Conservation (phyloP, 2,797 vertebrate genomes). For the Pseudocheirus occidentalis region DNA sequence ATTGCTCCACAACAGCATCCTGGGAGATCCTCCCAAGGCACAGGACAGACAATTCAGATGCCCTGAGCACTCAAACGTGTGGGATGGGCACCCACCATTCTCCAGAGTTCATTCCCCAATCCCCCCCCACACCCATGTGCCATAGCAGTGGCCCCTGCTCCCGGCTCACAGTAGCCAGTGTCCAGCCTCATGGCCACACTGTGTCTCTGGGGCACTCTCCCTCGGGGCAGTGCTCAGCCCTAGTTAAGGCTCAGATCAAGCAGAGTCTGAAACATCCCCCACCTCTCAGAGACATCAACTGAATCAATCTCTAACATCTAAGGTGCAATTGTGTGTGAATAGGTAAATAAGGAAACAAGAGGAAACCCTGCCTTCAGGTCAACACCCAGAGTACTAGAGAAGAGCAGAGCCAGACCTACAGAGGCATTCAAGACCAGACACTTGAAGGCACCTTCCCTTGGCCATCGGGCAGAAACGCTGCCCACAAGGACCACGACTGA, state of each 20-base stretch:
- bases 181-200: background rate
- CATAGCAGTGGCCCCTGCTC: background rate
- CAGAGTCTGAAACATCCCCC: background rate
- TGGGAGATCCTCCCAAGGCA: too few relatives aligned
- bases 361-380: background rate
- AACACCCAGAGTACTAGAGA: background rate
- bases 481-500: background rate
- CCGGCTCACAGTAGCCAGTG: background rate
- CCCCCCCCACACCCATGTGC: accelerated
- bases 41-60: too few relatives aligned
- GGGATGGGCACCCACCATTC: background rate
- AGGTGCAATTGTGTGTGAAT: background rate
- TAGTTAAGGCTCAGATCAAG: background rate
- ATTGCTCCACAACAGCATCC: background rate
- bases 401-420: background rate
- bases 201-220: background rate
- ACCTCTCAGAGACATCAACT: background rate
- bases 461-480: background rate
- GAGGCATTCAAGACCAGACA: too few relatives aligned
- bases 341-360: background rate
- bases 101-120: background rate
- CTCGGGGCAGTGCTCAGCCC: background rate
- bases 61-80: background rate
- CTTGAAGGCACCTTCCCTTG: background rate
- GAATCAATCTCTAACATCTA: background rate